A percentile compares a stretch with the other conserved stretches of the same genome.
Conservation (phyloP, 2,888 invertebrate genomes). For the Oligia latruncula region DNA sequence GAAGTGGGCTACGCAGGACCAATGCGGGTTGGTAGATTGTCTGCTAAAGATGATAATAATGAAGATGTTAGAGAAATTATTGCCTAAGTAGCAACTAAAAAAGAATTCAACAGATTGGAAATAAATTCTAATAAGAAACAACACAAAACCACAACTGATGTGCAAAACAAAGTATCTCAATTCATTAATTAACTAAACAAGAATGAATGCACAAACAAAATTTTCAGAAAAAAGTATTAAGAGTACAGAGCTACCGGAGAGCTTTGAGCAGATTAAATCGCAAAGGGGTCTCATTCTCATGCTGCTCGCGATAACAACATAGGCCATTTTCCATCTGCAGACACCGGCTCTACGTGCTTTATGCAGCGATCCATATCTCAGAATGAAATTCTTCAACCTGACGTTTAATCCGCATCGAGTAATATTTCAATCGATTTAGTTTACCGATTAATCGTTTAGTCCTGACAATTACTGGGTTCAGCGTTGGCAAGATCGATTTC, state of each 20-base stretch:
- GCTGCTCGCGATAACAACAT: conserved; percentile 76
- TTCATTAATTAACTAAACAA: conserved; percentile 17
- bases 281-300: conserved; percentile 79
- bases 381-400: conserved; percentile 63
- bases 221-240: conserved; percentile 74
- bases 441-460: conserved; percentile 46
- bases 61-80: neutral
- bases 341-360: conserved; percentile 68
- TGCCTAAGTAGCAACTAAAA: neutral
- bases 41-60: neutral
- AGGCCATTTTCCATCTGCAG: conserved; percentile 73
- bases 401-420: conserved; percentile 52
- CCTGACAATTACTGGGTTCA: conserved; percentile 22
- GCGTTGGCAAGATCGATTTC: neutral
- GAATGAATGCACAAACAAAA: conserved; percentile 44
- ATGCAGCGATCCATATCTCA: conserved; percentile 66
- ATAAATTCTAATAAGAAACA: neutral
- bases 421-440: conserved; percentile 58
- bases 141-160: conserved; percentile 2
- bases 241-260: conserved; percentile 71
- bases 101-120: neutral
- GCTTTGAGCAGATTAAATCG: conserved; percentile 82
- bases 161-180: conserved; percentile 10
- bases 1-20: neutral
- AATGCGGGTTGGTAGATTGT: neutral